Evolutionary conservation across 2,888 invertebrate species (phyloP), one percentile per base, ranked within the genome.

Genomic region (Loripinus fragilis): DNA sequence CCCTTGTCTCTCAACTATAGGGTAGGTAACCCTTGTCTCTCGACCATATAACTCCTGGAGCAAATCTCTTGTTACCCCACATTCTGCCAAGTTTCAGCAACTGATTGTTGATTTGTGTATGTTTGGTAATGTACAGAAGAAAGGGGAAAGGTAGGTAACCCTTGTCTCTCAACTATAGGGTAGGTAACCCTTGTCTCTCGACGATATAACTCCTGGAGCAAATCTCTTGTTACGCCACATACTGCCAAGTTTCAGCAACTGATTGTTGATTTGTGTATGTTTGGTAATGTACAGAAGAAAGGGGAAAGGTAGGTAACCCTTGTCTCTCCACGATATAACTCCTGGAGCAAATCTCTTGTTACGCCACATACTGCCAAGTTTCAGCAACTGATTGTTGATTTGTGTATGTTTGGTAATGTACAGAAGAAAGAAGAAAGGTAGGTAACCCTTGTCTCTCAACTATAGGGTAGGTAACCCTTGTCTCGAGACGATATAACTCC

Each of bases 401-500:
- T 89, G 41, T 86, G 88, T 71, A 87, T 89, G 68, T 91, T 88
- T 87, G 92, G 92, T 10, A 85, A 85, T 5, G 79, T 92, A 10
- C 88, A 90, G 70, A 87, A 89, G 28, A 91, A 90, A 78, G 87
- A 88, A 28, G 90, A 91, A 52, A 91, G 89, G 92, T 92, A 15
- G 7, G 15, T 41, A 41, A n/a, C 41, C 7, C 15, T 41, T 41
- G 15, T 41, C 41, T 10, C 15, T 15, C 41, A 41, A 10, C 15
- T 41, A 41, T 41, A 15, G 15, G 41, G 41, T n/a, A n/a, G n/a
- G n/a, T n/a, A n/a, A n/a, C n/a, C n/a, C n/a, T n/a, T n/a, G n/a
- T n/a, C n/a, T n/a, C n/a, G n/a, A n/a, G n/a, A n/a, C n/a, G n/a
- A n/a, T n/a, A n/a, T n/a, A n/a, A n/a, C n/a, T n/a, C n/a, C n/a